Conservation (phyloP, 2,113 vertebrate species). For the Sorex fumeus region DNA sequence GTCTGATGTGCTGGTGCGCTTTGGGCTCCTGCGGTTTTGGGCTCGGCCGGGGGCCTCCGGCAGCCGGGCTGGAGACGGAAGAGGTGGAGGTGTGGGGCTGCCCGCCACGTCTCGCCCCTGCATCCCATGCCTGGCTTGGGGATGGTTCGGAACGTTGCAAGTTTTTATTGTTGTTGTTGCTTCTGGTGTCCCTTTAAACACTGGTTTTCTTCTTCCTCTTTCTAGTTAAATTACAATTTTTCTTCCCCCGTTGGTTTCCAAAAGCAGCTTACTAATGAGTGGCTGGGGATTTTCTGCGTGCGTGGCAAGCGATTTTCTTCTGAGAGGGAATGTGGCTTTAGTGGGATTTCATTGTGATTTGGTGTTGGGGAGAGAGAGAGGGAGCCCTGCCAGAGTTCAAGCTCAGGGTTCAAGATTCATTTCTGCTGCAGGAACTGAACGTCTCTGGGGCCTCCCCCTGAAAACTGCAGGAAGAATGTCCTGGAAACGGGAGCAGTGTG, state of each 20-base stretch:
- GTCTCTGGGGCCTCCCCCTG: slow-evolving; percentile 27
- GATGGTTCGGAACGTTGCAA: slow-evolving; percentile 51
- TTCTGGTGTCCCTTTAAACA: not conserved
- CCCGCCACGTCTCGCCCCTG: slow-evolving; percentile 25
- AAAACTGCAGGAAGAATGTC: slow-evolving; percentile 43
- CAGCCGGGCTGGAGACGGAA: slow-evolving; percentile 54
- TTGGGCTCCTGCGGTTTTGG: slow-evolving; percentile 64
- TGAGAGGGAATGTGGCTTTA: slow-evolving; percentile 64
- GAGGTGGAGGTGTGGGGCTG: slow-evolving; percentile 78
- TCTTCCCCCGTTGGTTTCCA: slow-evolving; percentile 65
- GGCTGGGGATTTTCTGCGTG: slow-evolving; percentile 69
- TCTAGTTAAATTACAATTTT: slow-evolving; percentile 43
- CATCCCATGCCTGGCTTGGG: slow-evolving; percentile 53
- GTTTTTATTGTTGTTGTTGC: not conserved
- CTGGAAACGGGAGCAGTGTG: not conserved
- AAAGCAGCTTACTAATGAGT: slow-evolving; percentile 73
- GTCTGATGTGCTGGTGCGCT: slow-evolving; percentile 57
- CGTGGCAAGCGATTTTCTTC: slow-evolving; percentile 73
- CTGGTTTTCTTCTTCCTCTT: not conserved
- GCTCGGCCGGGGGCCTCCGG: slow-evolving; percentile 43
- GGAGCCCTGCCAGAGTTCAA: slow-evolving; percentile 73
- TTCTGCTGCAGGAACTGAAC: slow-evolving; percentile 67
- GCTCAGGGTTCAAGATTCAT: slow-evolving; percentile 82
- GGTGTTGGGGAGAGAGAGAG: not conserved
- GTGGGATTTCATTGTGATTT: slow-evolving; percentile 73